These are phyloP conservation scores for Entomobrya proxima DNA, from an alignment of 2,888 invertebrate genomes.

Conservation along the genomic window DNA sequence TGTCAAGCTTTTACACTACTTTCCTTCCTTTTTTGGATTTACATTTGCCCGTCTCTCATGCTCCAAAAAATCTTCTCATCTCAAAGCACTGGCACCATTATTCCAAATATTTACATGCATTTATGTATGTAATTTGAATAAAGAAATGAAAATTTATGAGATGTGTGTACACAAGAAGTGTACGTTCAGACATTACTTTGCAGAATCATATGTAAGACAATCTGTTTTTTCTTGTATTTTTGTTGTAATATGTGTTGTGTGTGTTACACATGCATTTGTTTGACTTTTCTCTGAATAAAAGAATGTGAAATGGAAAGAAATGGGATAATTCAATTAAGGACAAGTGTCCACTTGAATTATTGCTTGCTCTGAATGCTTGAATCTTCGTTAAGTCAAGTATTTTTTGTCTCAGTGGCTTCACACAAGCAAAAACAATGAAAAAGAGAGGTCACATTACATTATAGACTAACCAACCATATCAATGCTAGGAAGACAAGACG, in stretches of 20 bases:
- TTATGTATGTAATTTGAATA: not conserved
- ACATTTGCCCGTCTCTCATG: slow-evolving; percentile 26
- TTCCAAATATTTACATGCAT: not conserved
- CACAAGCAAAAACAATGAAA: not conserved
- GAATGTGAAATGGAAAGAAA: slow-evolving; percentile 25
- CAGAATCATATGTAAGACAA: not conserved
- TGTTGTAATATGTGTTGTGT: not conserved
- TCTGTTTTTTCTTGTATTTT: slow-evolving; percentile 37
- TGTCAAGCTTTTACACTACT: not conserved
- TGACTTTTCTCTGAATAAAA: slow-evolving; percentile 22
- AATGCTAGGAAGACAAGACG: not conserved
- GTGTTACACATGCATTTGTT: slow-evolving; percentile 24
- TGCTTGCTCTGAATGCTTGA: slow-evolving; percentile 11
- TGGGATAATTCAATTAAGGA: slow-evolving; percentile 64
- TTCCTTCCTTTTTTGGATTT: slow-evolving; percentile 5
- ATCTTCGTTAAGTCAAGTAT: not conserved
- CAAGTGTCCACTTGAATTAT: slow-evolving; percentile 63
- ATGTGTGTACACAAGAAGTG: not conserved
- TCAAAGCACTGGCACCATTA: not conserved
- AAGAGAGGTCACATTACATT: slow-evolving; percentile 24
- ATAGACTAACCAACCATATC: not conserved
- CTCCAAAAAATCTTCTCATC: slow-evolving; percentile 38
- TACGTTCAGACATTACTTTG: not conserved
- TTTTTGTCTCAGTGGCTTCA: slow-evolving; percentile 5
- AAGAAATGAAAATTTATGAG: slow-evolving; percentile 33